Conservation (phyloP, 2,797 vertebrate species). For the Jordanella pulchra region DNA sequence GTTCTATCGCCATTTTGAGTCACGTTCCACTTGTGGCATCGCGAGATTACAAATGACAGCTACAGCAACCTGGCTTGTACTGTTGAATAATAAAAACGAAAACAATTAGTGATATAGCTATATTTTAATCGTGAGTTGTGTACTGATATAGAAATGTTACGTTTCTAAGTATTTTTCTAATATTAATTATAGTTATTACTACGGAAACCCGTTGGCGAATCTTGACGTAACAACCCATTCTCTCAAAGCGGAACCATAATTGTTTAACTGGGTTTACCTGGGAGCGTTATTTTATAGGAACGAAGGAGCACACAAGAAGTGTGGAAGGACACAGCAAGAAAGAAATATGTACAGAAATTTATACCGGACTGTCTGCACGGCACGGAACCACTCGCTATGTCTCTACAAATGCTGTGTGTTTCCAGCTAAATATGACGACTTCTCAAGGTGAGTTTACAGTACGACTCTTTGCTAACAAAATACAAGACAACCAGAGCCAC, state of each 20-base stretch:
- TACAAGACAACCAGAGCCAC: background rate
- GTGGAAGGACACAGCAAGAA: slow-evolving; percentile 62
- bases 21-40: slow-evolving; percentile 55
- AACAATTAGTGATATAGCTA: background rate
- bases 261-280: background rate
- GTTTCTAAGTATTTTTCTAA: too few species aligned
- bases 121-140: background rate
- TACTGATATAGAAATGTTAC: background rate
- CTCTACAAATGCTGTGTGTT: slow-evolving; percentile 19
- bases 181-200: background rate
- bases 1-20: slow-evolving; percentile 81
- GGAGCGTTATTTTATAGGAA: slow-evolving; percentile 39
- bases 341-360: slow-evolving; percentile 68
- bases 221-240: background rate
- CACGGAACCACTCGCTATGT: slow-evolving; percentile 36
- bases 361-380: slow-evolving; percentile 26
- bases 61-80: background rate
- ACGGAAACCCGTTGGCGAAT: background rate
- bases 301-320: slow-evolving; percentile 20
- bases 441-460: slow-evolving; percentile 64
- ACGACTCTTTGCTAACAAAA: too few species aligned
- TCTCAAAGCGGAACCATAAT: slow-evolving; percentile 54
- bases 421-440: slow-evolving; percentile 37
- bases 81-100: background rate
- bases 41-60: slow-evolving; percentile 52